Evolutionary conservation across 2,888 invertebrate genomes (phyloP), one percentile per base, ranked within the genome.

Genomic region (Eumacrocentrus americanus): DNA sequence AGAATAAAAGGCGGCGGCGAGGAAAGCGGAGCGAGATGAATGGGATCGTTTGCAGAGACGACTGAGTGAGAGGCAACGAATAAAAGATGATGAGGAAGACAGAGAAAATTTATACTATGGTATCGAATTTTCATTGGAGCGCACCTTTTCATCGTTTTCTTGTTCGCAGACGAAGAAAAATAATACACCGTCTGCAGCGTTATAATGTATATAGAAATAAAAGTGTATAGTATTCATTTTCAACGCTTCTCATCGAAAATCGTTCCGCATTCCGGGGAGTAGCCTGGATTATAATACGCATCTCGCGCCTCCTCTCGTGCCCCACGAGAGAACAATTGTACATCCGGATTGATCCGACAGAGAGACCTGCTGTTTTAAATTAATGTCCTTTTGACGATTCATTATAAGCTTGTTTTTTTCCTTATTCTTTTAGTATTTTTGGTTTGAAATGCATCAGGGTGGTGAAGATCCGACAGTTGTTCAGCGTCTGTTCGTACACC

Each of bases 351-450:
- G n/a, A n/a, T n/a, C n/a, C n/a, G n/a, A n/a, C n/a, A n/a, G n/a
- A n/a, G n/a, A n/a, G 37, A 56, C 64, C 65, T 55, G 64, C 67
- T 67, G 67, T 25, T 65, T 65, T 64, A 65, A 67, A n/a, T n/a
- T n/a, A n/a, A n/a, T n/a, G n/a, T n/a, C n/a, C n/a, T n/a, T n/a
- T n/a, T n/a, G n/a, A n/a, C n/a, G n/a, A n/a, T n/a, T n/a, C n/a
- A n/a, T 67, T 65, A 67, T 35, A 4, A 57, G 52, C 46, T 40
- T 25, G 20, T 18, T 37, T 47, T 35, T 51, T 51, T 34, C 29
- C 38, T 22, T 37, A n/a, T 18, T 18, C 6, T 29, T 51, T 22
- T 37, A n/a, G 9, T 38, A n/a, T 38, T 38, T n/a, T 38, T 38
- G n/a, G 4, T 29, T 6, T 9, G 4, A 5, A 5, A 9, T 35